phyloP scores from a whole-genome alignment of 2,888 invertebrate species.

The Catocala fraxini region DNA sequence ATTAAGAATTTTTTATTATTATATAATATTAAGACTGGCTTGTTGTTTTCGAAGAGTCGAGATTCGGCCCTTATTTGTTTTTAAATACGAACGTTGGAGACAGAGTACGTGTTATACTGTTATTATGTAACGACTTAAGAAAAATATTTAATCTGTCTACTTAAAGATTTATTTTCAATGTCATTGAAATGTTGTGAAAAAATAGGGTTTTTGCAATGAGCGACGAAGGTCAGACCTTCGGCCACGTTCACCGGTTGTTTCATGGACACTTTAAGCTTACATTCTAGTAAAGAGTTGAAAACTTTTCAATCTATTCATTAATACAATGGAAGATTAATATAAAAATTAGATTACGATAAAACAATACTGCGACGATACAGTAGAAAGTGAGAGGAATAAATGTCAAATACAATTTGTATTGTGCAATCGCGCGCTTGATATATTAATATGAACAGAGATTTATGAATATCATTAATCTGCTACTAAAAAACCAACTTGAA shows the following conservation, averaged over 20 bases:
- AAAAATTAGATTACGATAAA: not conserved
- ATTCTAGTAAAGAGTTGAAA: not conserved
- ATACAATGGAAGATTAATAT: not conserved
- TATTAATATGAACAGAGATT: slow-evolving; percentile 25
- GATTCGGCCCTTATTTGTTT: slow-evolving; percentile 15
- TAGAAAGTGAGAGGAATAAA: slow-evolving; percentile 25
- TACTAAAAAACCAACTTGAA: slow-evolving; percentile 6
- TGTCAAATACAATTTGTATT: slow-evolving; percentile 17
- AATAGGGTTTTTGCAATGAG: slow-evolving; percentile 64
- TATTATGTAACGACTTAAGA: slow-evolving; percentile 15
- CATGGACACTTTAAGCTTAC: slow-evolving; percentile 45
- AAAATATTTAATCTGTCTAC: slow-evolving; percentile 21
- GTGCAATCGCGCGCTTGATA: not conserved
- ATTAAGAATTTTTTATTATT: slow-evolving; percentile 59
- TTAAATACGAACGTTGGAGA: slow-evolving; percentile 25
- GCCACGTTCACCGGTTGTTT: slow-evolving; percentile 68
- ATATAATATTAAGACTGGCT: slow-evolving; percentile 56
- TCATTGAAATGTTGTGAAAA: slow-evolving; percentile 67
- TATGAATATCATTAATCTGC: slow-evolving; percentile 25
- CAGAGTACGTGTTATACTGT: slow-evolving; percentile 46
- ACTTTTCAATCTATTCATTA: not conserved
- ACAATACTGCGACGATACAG: slow-evolving; percentile 17
- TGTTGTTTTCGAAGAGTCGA: slow-evolving; percentile 60
- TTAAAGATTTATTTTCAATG: slow-evolving; percentile 64
- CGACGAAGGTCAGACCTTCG: slow-evolving; percentile 59